phyloP scores from a whole-genome alignment of 2,797 vertebrate genomes.

The Remorina albescens region DNA sequence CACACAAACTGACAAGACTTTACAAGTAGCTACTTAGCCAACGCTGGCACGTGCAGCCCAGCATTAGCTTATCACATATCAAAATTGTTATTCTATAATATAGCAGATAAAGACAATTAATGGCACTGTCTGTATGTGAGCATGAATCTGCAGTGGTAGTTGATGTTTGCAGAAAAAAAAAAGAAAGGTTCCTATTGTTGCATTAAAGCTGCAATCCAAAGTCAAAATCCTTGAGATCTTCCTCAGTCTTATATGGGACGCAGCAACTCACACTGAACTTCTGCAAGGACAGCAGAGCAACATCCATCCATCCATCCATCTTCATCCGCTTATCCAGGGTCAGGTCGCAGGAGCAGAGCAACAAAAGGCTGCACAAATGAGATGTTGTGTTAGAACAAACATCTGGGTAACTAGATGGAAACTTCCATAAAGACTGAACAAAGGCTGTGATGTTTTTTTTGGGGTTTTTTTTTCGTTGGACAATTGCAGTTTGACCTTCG shows the following conservation, averaged over 20 bases:
- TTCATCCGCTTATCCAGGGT: too few species aligned
- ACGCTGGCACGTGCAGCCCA: background rate
- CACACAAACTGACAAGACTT: constrained; percentile 18
- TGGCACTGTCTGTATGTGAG: background rate
- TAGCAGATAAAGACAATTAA: background rate
- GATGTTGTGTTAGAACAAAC: background rate
- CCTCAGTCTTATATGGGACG: background rate
- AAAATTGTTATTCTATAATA: background rate
- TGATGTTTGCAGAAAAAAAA: background rate
- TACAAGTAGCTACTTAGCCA: constrained; percentile 1
- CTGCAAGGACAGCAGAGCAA: background rate
- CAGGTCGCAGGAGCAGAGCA: too few species aligned
- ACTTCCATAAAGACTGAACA: too few species aligned
- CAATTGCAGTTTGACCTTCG: too few species aligned
- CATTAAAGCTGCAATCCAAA: background rate
- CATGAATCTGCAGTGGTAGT: background rate
- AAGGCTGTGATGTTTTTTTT: background rate
- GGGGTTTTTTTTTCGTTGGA: background rate
- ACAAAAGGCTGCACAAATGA: background rate
- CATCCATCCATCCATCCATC: too few species aligned
- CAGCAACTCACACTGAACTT: background rate
- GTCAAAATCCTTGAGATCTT: background rate
- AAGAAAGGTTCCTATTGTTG: background rate
- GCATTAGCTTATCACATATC: background rate
- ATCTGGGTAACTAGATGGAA: background rate